A percentile compares a stretch with the other conserved stretches of the same genome.
phyloP scores from a whole-genome alignment of 2,113 vertebrate species.

The Oncorhynchus masou region DNA sequence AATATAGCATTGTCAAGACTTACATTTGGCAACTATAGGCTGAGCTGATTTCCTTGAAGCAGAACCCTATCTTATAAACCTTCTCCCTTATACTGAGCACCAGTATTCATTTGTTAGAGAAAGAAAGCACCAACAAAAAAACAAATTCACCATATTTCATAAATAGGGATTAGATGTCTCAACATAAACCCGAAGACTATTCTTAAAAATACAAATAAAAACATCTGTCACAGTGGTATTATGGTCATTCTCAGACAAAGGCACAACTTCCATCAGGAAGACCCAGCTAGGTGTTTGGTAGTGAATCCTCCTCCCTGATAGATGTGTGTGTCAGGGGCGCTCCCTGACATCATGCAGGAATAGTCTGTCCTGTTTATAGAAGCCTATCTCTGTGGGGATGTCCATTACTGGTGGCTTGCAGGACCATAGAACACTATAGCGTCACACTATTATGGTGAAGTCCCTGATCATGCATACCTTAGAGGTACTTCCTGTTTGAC shows the following conservation, averaged over 20 bases:
- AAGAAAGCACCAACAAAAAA: background rate
- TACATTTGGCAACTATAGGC: slow-evolving; percentile 46
- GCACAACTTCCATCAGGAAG: background rate
- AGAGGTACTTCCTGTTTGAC: slow-evolving; percentile 21
- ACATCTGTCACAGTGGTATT: background rate
- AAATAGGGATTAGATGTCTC: background rate
- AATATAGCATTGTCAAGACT: slow-evolving; percentile 49
- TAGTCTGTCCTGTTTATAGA: background rate
- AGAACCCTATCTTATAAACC: background rate
- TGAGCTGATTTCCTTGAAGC: background rate
- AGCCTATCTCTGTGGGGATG: background rate
- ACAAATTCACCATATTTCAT: background rate
- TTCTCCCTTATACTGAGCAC: background rate
- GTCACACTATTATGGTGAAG: background rate
- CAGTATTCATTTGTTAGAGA: background rate
- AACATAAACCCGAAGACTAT: background rate
- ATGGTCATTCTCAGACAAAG: background rate
- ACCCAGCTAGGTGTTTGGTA: background rate
- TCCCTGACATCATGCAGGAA: background rate
- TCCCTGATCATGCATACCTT: slow-evolving; percentile 4
- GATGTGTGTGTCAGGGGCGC: background rate
- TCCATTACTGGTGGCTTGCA: background rate
- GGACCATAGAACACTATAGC: background rate
- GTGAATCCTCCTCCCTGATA: slow-evolving; percentile 9
- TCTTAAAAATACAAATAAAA: background rate